phyloP scores from a whole-genome alignment of 2,113 vertebrate species.

The Pterocles orientalis region DNA sequence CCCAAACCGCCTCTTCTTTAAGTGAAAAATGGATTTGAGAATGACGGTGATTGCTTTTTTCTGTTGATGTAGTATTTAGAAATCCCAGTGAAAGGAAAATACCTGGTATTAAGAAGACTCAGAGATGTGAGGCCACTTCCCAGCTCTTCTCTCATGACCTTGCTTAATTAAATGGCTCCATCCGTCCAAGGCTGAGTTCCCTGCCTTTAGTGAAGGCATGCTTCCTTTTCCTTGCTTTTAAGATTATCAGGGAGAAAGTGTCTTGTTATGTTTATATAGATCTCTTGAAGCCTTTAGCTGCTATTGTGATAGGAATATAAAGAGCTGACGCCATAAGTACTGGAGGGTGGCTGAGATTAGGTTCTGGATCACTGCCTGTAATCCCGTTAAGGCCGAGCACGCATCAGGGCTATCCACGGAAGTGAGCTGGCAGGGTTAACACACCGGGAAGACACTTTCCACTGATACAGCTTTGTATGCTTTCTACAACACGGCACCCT shows the following conservation, averaged over 20 bases:
- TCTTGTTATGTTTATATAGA: background rate
- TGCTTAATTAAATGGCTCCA: background rate
- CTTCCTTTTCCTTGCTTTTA: background rate
- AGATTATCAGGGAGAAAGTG: background rate
- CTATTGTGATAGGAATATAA: background rate
- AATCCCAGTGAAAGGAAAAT: background rate
- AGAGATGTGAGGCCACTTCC: background rate
- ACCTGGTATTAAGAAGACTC: background rate
- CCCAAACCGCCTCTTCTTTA: background rate
- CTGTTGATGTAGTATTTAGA: background rate
- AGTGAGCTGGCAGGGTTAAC: background rate
- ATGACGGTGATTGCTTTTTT: background rate
- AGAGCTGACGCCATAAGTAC: background rate
- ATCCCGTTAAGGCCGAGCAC: background rate
- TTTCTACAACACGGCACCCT: background rate
- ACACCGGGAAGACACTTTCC: background rate
- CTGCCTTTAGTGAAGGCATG: background rate
- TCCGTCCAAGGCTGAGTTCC: background rate
- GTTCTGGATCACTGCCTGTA: background rate
- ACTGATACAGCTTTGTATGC: background rate
- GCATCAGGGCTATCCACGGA: accelerated
- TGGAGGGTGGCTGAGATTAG: background rate
- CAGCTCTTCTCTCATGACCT: background rate
- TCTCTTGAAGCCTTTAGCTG: background rate
- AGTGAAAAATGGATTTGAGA: background rate